Percentiles rank a stretch among this genome's conserved stretches.
These are phyloP conservation scores for Emydoidea blandingii DNA, from an alignment of 2,797 vertebrate genomes.

Conservation along the genomic window DNA sequence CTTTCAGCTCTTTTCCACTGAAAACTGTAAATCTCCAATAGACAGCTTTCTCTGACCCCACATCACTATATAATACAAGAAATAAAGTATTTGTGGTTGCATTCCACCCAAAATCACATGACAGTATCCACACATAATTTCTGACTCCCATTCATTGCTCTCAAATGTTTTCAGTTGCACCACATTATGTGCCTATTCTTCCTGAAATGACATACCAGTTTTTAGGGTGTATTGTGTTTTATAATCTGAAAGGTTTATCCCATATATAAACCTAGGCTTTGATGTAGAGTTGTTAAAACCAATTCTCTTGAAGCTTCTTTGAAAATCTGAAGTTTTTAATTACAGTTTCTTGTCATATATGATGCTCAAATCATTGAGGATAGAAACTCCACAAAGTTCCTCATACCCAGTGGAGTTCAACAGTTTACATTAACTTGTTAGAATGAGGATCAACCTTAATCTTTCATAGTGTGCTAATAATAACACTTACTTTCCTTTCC, in stretches of 20 bases:
- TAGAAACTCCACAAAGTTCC: not conserved
- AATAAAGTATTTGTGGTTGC: not conserved
- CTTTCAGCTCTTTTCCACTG: not conserved
- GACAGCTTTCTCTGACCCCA: not conserved
- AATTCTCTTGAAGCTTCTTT: not conserved
- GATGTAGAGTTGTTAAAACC: not conserved
- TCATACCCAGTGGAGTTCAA: not conserved
- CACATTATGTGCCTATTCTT: not conserved
- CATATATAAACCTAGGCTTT: not conserved
- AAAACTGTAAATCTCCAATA: not conserved
- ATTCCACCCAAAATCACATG: not conserved
- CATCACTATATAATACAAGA: not conserved
- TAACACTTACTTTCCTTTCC: not conserved
- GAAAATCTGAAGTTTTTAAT: slow-evolving; percentile 6
- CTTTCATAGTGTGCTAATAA: not conserved
- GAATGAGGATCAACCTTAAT: not conserved
- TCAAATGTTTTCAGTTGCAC: not conserved
- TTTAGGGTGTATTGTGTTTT: not conserved
- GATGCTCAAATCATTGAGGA: not conserved
- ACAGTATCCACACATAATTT: accelerated
- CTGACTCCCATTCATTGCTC: not conserved
- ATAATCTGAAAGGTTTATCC: not conserved
- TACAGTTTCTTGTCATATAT: not conserved
- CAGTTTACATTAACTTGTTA: not conserved
- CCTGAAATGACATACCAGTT: not conserved